Conservation (phyloP, 2,888 invertebrate genomes). For the Tuta absoluta region DNA sequence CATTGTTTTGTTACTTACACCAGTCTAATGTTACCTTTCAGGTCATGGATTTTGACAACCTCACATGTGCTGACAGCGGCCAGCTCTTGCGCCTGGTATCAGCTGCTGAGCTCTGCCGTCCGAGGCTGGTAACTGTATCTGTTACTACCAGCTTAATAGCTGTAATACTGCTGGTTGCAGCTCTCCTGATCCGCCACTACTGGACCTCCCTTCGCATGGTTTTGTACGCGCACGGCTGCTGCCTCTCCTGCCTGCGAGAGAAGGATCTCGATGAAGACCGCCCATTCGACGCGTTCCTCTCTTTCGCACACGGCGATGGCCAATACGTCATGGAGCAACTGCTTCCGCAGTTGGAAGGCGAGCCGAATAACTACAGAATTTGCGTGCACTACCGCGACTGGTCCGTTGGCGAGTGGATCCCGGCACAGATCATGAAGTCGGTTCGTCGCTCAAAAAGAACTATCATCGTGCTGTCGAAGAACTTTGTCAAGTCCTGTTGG, state of each 20-base stretch:
- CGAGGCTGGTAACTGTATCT: not conserved
- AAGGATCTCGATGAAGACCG: constrained; percentile 14
- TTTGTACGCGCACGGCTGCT: constrained; percentile 14
- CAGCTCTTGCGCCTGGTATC: not conserved
- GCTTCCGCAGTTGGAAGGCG: constrained; percentile 16
- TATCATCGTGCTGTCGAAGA: constrained; percentile 25
- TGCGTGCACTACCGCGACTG: constrained; percentile 26
- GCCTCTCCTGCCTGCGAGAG: constrained; percentile 13
- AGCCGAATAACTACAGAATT: not conserved
- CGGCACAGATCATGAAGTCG: constrained; percentile 18
- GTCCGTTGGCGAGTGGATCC: constrained; percentile 20
- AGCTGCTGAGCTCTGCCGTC: not conserved
- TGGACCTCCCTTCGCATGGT: constrained; percentile 10
- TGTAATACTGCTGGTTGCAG: not conserved
- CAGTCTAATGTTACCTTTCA: not conserved
- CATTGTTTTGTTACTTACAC: too few species aligned
- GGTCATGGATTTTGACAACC: constrained; percentile 12
- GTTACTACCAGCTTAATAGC: not conserved
- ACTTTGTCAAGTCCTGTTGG: constrained; percentile 23
- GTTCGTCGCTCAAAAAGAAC: constrained; percentile 19
- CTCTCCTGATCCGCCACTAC: constrained; percentile 12
- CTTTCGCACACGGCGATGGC: constrained; percentile 25
- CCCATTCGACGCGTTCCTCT: constrained; percentile 26
- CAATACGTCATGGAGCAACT: constrained; percentile 15
- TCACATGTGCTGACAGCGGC: constrained; percentile 1